Conservation (phyloP, 2,888 invertebrate species). For the Chymomyza procnemis region DNA sequence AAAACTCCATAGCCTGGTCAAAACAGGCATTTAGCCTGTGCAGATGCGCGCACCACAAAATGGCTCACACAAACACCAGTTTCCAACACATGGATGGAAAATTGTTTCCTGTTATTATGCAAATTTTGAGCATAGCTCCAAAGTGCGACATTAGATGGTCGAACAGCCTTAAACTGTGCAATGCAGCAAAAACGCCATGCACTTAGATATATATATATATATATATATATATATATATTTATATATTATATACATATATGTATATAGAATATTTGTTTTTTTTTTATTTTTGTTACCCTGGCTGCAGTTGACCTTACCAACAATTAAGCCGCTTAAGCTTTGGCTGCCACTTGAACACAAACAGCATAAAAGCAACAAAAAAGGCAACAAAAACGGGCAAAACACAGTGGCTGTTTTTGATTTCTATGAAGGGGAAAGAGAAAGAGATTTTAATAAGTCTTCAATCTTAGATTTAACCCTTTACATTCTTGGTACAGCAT, state of each 20-base stretch:
- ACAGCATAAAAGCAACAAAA: background rate
- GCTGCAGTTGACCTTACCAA: constrained; percentile 58
- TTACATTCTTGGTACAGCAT: too few relatives aligned
- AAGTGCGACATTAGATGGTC: constrained; percentile 2
- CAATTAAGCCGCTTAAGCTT: constrained; percentile 66
- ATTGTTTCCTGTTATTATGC: constrained; percentile 70
- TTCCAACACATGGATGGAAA: constrained; percentile 33
- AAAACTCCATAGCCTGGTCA: constrained; percentile 1
- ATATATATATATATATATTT: background rate
- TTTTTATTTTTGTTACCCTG: constrained; percentile 24
- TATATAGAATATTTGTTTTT: background rate
- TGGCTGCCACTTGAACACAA: background rate
- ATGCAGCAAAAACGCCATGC: background rate
- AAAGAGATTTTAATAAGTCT: too few relatives aligned
- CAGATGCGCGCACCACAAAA: constrained; percentile 45
- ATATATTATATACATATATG: background rate
- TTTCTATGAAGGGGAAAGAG: too few relatives aligned
- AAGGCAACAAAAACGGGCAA: background rate
- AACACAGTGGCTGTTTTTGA: too few relatives aligned
- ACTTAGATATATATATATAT: background rate
- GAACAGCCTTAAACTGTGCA: background rate
- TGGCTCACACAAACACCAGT: background rate
- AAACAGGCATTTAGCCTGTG: constrained; percentile 3
- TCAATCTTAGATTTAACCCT: too few relatives aligned
- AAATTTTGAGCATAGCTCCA: constrained; percentile 39